These are phyloP conservation scores for Aegypius monachus DNA, from an alignment of 2,113 vertebrate species.

Conservation along the genomic window DNA sequence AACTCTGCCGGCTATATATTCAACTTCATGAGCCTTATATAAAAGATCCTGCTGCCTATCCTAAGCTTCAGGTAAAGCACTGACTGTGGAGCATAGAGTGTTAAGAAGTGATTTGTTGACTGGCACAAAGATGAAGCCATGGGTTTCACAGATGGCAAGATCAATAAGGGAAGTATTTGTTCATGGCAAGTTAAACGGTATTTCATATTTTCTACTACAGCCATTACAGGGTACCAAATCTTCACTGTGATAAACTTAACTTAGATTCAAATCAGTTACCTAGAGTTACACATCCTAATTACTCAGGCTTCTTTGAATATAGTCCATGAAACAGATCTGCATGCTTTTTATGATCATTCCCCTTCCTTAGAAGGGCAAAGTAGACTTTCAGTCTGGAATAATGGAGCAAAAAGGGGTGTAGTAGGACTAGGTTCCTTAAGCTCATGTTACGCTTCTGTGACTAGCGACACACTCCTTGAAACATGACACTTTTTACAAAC, in stretches of 20 bases:
- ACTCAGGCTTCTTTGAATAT: not conserved
- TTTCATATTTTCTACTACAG: not conserved
- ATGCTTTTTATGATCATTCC: not conserved
- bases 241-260: not conserved
- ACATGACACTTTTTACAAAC: not conserved
- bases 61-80: slow-evolving; percentile 86
- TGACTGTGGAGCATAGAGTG: not conserved
- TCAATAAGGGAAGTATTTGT: not conserved
- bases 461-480: not conserved
- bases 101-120: not conserved
- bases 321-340: not conserved
- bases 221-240: not conserved
- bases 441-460: not conserved
- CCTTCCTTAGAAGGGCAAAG: not conserved
- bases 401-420: not conserved
- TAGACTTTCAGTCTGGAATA: not conserved
- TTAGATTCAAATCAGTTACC: not conserved
- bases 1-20: slow-evolving; percentile 81
- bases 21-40: slow-evolving; percentile 90
- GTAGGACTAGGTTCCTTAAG: not conserved
- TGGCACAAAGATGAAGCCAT: not conserved
- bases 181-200: not conserved
- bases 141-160: not conserved
- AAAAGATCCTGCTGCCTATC: slow-evolving; percentile 89
- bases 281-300: not conserved